phyloP scores from a whole-genome alignment of 2,888 invertebrate species.

The Lasiommata megera region DNA sequence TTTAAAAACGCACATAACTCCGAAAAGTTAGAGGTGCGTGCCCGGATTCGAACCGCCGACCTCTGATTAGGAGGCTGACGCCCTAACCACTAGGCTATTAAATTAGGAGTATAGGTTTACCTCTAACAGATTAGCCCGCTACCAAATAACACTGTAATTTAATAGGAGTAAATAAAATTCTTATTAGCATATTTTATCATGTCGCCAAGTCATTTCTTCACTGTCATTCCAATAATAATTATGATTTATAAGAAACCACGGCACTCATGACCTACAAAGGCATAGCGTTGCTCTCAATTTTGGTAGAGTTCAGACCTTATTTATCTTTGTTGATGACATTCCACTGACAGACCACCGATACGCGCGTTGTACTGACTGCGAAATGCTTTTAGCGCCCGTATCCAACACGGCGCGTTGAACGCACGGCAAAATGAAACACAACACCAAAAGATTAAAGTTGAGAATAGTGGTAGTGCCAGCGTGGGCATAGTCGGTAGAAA shows the following conservation, averaged over 20 bases:
- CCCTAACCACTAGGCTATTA: no score
- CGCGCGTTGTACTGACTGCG: conserved; percentile 77
- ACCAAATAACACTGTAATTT: no score
- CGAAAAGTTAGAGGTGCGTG: no score
- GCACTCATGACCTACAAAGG: not conserved
- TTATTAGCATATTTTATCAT: no score
- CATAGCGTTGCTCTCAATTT: conserved; percentile 13
- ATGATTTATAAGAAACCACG: not conserved
- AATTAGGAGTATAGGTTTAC: no score
- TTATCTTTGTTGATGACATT: conserved; percentile 80
- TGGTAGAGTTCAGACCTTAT: conserved; percentile 56
- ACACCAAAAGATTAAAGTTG: conserved; percentile 32
- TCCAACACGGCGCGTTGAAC: conserved; percentile 43
- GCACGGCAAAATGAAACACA: conserved; percentile 43
- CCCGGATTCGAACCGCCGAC: no score
- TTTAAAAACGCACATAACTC: no score
- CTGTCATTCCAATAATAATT: no score
- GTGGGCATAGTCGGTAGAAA: conserved; percentile 52
- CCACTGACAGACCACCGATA: conserved; percentile 72
- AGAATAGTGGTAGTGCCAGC: conserved; percentile 38
- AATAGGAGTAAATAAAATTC: no score
- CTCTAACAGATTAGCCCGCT: no score
- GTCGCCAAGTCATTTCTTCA: conserved; percentile 12
- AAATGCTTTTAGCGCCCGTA: conserved; percentile 79
- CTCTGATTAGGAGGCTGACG: no score